Conservation (phyloP, 2,797 vertebrate genomes). For the Eutrigla gurnardus region DNA sequence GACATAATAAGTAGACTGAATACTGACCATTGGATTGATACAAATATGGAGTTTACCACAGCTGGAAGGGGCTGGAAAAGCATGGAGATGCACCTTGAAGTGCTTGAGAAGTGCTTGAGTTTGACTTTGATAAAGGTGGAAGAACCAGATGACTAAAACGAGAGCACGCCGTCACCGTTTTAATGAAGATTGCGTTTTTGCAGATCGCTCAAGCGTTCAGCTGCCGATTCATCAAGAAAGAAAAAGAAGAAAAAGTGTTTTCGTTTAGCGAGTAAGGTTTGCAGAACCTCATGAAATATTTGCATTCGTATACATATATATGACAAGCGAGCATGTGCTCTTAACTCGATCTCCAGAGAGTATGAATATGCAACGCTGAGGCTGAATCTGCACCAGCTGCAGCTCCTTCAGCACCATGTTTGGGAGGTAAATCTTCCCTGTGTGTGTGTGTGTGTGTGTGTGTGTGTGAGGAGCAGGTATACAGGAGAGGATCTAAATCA, state of each 20-base stretch:
- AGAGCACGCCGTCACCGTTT: conserved; percentile 16
- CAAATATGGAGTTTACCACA: no score
- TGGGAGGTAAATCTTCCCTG: conserved; percentile 9
- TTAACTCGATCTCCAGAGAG: not conserved
- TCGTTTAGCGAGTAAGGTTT: conserved; percentile 1
- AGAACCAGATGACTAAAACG: conserved; percentile 31
- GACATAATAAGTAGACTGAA: no score
- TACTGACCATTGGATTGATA: no score
- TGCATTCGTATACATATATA: conserved; percentile 6
- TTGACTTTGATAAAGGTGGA: no score
- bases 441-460: conserved; percentile 23
- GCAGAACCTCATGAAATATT: conserved; percentile 29
- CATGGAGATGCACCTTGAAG: no score
- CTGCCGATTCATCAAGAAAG: conserved; percentile 21
- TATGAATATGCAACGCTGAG: not conserved
- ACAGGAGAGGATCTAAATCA: conserved; percentile 70
- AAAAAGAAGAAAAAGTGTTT: conserved; percentile 15
- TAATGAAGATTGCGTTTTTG: conserved; percentile 26
- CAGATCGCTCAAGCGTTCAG: conserved; percentile 38
- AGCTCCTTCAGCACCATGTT: conserved; percentile 35
- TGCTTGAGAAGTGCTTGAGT: no score
- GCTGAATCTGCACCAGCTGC: not conserved
- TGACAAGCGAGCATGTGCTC: conserved; percentile 10
- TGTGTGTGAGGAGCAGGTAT: conserved; percentile 68
- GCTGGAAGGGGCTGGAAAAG: no score